These are phyloP conservation scores for Pitta sordida DNA, from an alignment of 2,113 vertebrate genomes.

Conservation along the genomic window DNA sequence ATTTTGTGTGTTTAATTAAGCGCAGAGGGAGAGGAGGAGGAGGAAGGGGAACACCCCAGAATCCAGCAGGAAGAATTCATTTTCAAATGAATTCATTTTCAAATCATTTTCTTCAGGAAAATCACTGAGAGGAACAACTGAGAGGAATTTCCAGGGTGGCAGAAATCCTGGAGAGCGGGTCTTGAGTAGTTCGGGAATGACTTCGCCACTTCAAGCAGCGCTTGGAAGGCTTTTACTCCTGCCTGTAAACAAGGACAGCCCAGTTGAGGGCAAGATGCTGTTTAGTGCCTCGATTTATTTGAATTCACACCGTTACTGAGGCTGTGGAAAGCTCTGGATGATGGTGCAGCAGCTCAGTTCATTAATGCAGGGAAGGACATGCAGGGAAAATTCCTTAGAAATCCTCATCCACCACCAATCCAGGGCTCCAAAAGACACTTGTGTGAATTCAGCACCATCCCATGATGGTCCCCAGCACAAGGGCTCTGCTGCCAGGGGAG, in stretches of 20 bases:
- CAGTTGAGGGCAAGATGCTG: neutral
- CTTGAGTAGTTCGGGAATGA: too few relatives aligned
- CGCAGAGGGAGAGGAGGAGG: neutral
- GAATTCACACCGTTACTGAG: fast-evolving
- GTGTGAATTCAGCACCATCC: neutral
- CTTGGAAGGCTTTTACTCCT: neutral
- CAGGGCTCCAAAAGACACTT: neutral
- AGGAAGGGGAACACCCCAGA: neutral
- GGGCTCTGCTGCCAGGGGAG: neutral
- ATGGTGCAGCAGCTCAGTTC: neutral
- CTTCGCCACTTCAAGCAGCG: neutral
- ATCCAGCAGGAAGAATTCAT: neutral
- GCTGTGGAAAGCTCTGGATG: neutral
- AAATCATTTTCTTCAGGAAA: neutral
- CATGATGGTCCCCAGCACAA: neutral
- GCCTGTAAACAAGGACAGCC: neutral
- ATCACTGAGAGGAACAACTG: neutral
- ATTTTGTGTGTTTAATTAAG: neutral
- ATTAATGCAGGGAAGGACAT: neutral
- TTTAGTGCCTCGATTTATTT: neutral
- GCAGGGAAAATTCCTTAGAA: neutral
- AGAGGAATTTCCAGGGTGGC: neutral
- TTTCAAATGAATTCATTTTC: too few relatives aligned
- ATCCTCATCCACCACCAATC: neutral
- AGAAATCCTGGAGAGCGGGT: neutral